phyloP scores from a whole-genome alignment of 2,797 vertebrate species.

The Microchirus variegatus region DNA sequence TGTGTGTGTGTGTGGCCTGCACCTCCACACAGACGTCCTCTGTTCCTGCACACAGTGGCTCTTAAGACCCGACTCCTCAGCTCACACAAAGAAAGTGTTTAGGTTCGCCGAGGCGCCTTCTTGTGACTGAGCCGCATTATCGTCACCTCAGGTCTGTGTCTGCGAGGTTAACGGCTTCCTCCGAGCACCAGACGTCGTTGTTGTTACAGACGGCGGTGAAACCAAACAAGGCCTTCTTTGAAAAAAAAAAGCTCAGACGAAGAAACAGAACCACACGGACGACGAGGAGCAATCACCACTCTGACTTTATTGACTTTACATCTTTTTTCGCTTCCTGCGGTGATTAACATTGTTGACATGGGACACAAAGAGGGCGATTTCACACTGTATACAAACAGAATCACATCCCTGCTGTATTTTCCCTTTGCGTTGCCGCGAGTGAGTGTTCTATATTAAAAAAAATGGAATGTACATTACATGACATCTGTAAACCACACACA shows the following conservation, averaged over 20 bases:
- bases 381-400: constrained; percentile 68
- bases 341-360: constrained; percentile 14
- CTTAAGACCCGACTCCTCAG: constrained; percentile 52
- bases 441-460: not conserved
- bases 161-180: constrained; percentile 47
- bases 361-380: constrained; percentile 38
- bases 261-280: constrained; percentile 34
- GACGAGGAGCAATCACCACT: constrained; percentile 37
- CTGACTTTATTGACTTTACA: constrained; percentile 68
- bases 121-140: constrained; percentile 46
- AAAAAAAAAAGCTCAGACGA: constrained; percentile 1
- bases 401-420: constrained; percentile 46
- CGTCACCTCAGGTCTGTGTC: constrained; percentile 42
- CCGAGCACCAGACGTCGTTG: constrained; percentile 36
- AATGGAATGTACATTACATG: constrained; percentile 11
- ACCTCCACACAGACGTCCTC: constrained; percentile 50
- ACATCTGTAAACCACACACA: constrained; percentile 21
- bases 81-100: constrained; percentile 63
- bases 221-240: constrained; percentile 54
- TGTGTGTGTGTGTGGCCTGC: not conserved
- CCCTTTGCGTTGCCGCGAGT: constrained; percentile 26
- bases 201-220: constrained; percentile 38
- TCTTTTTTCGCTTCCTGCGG: constrained; percentile 9
- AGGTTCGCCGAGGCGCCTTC: constrained; percentile 40
- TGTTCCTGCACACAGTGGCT: constrained; percentile 53